Conservation (phyloP, 2,888 invertebrate genomes). For the Tenodera sinensis region DNA sequence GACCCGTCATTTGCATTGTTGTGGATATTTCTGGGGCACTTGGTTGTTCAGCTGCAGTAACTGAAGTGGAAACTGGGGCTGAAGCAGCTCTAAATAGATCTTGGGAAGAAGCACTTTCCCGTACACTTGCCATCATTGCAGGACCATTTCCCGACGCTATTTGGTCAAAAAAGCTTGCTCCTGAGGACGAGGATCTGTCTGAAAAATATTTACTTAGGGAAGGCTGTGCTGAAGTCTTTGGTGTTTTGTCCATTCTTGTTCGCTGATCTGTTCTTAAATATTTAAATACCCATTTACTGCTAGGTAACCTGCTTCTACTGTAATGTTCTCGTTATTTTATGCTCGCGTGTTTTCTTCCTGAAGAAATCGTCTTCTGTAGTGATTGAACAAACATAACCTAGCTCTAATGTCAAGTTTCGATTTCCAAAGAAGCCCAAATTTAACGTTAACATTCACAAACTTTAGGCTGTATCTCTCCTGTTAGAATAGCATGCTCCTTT, state of each 20-base stretch:
- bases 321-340: neutral
- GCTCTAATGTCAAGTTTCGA: neutral
- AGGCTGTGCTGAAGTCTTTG: neutral
- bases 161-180: constrained; percentile 38
- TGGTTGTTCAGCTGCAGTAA: neutral
- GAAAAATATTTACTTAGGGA: constrained; percentile 33
- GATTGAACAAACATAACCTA: no score
- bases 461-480: no score
- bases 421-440: neutral
- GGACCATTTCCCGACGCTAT: constrained; percentile 35
- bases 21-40: constrained; percentile 7
- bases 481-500: no score
- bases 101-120: constrained; percentile 35
- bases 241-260: neutral
- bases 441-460: neutral
- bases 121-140: constrained; percentile 38
- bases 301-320: neutral
- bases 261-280: neutral
- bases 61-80: neutral
- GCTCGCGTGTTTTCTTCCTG: neutral
- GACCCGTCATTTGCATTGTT: neutral
- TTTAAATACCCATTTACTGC: neutral
- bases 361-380: neutral
- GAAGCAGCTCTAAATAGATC: constrained; percentile 32
- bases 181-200: constrained; percentile 30